Evolutionary conservation across 2,888 invertebrate species (phyloP).

Genomic region (Trichogramma evanescens): DNA sequence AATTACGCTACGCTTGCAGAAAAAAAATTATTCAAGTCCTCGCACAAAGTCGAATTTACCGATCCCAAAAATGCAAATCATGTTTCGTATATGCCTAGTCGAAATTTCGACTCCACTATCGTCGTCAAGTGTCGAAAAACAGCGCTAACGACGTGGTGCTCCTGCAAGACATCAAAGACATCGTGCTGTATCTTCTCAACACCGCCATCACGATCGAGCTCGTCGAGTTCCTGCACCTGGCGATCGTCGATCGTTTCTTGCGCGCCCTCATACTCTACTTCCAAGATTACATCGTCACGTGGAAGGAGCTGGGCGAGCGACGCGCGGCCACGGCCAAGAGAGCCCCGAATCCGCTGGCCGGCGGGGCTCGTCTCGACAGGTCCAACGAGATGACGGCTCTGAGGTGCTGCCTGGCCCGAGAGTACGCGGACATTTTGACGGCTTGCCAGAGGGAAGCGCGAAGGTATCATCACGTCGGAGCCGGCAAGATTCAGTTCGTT

Average conservation of each 20-base stretch:
- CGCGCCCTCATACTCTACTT: slow-evolving; percentile 59
- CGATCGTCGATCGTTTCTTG: slow-evolving; percentile 57
- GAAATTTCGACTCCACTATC: slow-evolving; percentile 6
- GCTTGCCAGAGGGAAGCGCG: slow-evolving; percentile 40
- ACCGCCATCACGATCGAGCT: slow-evolving; percentile 55
- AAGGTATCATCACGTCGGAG: slow-evolving; percentile 54
- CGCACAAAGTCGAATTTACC: no score
- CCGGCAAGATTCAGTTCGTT: slow-evolving; percentile 44
- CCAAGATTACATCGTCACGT: slow-evolving; percentile 59
- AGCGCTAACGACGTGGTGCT: slow-evolving; percentile 54
- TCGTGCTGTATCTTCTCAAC: slow-evolving; percentile 51
- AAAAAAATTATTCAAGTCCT: no score
- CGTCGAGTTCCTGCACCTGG: slow-evolving; percentile 55
- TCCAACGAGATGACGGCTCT: slow-evolving; percentile 55
- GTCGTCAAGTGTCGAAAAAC: neutral
- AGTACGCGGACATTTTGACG: slow-evolving; percentile 55
- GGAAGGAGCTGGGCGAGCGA: slow-evolving; percentile 53
- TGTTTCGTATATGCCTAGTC: neutral
- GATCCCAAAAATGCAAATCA: neutral
- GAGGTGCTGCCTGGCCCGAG: slow-evolving; percentile 55
- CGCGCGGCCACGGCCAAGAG: slow-evolving; percentile 50
- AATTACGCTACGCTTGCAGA: no score
- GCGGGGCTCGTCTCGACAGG: slow-evolving; percentile 30
- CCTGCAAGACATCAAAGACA: slow-evolving; percentile 57
- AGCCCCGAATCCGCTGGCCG: slow-evolving; percentile 36